These are phyloP conservation scores for Pomatostomus ruficeps DNA, from an alignment of 2,113 vertebrate genomes.

Conservation along the genomic window DNA sequence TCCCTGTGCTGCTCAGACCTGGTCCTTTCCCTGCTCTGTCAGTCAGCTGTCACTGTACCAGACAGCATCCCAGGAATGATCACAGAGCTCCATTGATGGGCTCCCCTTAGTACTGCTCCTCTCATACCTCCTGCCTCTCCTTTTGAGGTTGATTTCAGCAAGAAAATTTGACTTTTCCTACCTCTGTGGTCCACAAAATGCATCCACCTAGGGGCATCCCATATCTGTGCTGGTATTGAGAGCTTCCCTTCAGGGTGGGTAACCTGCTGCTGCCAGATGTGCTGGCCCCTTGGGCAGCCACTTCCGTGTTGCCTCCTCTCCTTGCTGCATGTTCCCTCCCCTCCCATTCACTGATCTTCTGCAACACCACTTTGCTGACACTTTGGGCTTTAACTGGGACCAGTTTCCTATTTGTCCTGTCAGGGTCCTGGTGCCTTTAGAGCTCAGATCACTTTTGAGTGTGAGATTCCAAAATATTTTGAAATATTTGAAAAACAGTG, in stretches of 20 bases:
- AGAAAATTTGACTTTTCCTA: neutral
- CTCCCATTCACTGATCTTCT: neutral
- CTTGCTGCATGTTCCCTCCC: neutral
- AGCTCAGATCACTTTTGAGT: neutral
- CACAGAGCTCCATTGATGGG: neutral
- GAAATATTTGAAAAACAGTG: neutral
- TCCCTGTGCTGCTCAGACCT: neutral
- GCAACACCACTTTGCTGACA: neutral
- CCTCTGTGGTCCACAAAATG: neutral
- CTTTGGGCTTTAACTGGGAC: neutral
- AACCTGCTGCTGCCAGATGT: neutral
- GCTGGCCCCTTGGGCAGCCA: neutral
- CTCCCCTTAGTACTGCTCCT: neutral
- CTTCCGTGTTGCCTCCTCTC: neutral
- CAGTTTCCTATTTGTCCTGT: neutral
- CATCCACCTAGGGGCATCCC: neutral
- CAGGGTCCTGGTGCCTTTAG: neutral
- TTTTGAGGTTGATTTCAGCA: neutral
- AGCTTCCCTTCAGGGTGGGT: neutral
- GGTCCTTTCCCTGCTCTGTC: neutral
- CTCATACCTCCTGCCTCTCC: neutral
- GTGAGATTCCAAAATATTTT: neutral
- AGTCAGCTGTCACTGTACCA: neutral
- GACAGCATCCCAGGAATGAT: neutral
- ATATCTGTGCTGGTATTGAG: fast-evolving